These are phyloP conservation scores for Tretioscincus oriximinensis DNA, from an alignment of 2,113 vertebrate species.

Conservation along the genomic window DNA sequence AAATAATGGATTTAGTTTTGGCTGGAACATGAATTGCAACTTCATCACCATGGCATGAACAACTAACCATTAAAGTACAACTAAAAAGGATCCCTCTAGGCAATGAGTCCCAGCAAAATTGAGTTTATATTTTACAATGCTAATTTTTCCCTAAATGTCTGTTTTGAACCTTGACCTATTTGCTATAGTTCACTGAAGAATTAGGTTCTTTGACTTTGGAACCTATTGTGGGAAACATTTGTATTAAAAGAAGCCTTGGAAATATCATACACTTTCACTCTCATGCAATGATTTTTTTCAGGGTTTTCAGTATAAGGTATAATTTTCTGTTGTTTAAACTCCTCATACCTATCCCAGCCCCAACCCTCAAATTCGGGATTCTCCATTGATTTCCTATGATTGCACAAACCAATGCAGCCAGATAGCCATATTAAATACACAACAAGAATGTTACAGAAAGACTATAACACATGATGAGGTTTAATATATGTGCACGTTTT, in stretches of 20 bases:
- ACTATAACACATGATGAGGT: conserved; percentile 64
- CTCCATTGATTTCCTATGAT: conserved; percentile 63
- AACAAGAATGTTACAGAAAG: conserved; percentile 64
- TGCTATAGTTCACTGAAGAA: not conserved
- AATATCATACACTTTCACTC: not conserved
- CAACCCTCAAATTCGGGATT: conserved; percentile 38
- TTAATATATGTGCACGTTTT: conserved; percentile 37
- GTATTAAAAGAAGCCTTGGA: not conserved
- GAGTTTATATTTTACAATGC: conserved; percentile 13
- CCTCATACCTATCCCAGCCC: conserved; percentile 31
- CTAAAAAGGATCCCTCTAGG: not conserved
- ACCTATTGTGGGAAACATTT: not conserved
- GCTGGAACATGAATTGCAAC: not conserved
- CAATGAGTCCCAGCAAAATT: not conserved
- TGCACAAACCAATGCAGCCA: conserved; percentile 72
- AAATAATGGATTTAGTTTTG: not conserved
- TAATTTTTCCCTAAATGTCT: not conserved
- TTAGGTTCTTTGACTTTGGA: not conserved
- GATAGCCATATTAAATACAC: conserved; percentile 73
- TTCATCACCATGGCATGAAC: not conserved
- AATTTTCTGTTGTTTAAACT: conserved; percentile 34
- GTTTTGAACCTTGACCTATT: not conserved
- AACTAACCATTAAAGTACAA: not conserved
- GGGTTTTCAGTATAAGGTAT: conserved; percentile 36
- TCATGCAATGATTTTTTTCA: conserved; percentile 32